phyloP scores from a whole-genome alignment of 2,888 invertebrate genomes.

The Xanthorhoe designata region DNA sequence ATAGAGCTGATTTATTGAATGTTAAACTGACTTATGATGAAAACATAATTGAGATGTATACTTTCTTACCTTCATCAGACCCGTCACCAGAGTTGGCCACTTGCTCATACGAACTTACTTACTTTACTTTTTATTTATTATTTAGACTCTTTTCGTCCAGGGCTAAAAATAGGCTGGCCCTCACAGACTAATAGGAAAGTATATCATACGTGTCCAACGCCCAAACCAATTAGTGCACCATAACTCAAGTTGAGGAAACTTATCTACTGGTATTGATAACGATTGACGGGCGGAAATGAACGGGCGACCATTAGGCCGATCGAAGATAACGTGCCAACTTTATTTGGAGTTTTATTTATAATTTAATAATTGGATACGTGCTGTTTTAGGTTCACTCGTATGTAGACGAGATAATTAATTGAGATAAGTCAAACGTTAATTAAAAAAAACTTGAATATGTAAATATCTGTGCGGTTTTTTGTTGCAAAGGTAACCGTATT shows the following conservation, averaged over 20 bases:
- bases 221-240: slow-evolving; percentile 20
- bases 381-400: no score
- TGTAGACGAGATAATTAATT: no score
- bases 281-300: slow-evolving; percentile 25
- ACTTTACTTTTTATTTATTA: no score
- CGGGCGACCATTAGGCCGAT: slow-evolving; percentile 21
- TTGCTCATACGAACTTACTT: no score
- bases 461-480: no score
- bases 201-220: slow-evolving; percentile 13
- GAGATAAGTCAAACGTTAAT: no score
- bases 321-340: slow-evolving; percentile 8
- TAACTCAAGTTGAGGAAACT: slow-evolving; percentile 25
- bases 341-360: neutral
- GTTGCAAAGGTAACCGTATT: no score
- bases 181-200: neutral
- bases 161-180: neutral
- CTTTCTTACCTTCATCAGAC: no score
- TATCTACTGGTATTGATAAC: slow-evolving; percentile 24
- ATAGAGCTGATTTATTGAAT: neutral
- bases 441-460: no score
- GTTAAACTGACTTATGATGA: no score
- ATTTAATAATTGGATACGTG: neutral
- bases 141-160: neutral
- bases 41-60: no score
- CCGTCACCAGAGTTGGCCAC: no score